Evolutionary conservation across 2,113 vertebrate genomes (phyloP).

Genomic region (Dasyprocta punctata): DNA sequence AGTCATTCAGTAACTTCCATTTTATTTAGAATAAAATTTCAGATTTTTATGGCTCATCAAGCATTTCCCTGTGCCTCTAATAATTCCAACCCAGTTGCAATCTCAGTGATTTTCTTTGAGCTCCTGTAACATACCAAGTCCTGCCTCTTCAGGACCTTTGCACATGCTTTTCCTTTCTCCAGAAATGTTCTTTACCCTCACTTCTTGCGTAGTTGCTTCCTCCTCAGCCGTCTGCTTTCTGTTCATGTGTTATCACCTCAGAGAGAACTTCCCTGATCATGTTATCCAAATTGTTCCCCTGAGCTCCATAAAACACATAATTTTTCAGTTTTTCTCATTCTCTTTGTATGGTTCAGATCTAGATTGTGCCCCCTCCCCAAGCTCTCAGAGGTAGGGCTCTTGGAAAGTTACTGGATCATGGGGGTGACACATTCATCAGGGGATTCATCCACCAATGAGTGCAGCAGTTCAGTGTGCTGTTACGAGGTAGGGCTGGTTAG

Average conservation of each 20-base stretch:
- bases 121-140: neutral
- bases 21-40: conserved; percentile 1
- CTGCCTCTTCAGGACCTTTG: neutral
- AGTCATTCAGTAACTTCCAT: neutral
- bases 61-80: neutral
- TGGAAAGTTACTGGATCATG: neutral
- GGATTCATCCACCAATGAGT: neutral
- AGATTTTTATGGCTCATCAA: neutral
- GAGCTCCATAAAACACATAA: neutral
- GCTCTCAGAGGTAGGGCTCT: neutral
- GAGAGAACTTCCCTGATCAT: neutral
- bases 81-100: neutral
- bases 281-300: neutral
- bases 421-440: neutral
- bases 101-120: neutral
- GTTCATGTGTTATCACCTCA: neutral
- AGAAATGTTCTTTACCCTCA: neutral
- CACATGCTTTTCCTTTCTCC: neutral
- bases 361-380: neutral
- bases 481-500: neutral
- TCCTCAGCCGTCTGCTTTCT: neutral
- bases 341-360: neutral
- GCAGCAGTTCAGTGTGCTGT: too few relatives aligned
- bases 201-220: neutral
- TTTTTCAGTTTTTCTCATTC: neutral